These are phyloP conservation scores for Cyanoliseus patagonus DNA, from an alignment of 2,113 vertebrate species.

Conservation along the genomic window DNA sequence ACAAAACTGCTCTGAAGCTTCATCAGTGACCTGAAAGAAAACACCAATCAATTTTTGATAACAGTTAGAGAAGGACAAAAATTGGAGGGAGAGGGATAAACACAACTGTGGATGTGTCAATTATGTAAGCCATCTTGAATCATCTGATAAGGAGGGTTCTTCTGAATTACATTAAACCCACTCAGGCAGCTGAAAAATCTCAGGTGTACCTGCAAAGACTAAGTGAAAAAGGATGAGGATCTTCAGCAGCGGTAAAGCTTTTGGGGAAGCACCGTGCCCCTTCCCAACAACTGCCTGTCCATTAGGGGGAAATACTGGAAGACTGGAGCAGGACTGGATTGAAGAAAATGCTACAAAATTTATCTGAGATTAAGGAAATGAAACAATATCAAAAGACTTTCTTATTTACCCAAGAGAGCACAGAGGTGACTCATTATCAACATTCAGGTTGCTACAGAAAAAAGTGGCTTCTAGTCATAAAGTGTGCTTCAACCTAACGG, in stretches of 20 bases:
- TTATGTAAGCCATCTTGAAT: neutral
- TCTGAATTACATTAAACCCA: neutral
- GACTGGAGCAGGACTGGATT: neutral
- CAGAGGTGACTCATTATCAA: neutral
- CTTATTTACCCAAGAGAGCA: neutral
- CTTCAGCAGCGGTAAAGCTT: neutral
- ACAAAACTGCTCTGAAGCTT: neutral
- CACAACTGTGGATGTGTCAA: neutral
- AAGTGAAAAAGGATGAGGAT: neutral
- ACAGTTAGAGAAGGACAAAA: neutral
- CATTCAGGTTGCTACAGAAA: neutral
- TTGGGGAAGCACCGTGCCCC: neutral
- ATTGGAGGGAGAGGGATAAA: neutral
- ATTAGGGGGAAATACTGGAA: neutral
- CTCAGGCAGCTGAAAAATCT: neutral
- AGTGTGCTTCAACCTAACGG: neutral
- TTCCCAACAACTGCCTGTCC: accelerated
- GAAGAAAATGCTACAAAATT: neutral
- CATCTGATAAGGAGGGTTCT: neutral
- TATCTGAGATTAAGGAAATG: neutral
- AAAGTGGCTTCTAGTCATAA: neutral
- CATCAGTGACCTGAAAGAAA: constrained; percentile 10
- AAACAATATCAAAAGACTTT: neutral
- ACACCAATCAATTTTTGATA: neutral
- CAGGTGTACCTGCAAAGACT: neutral